Conservation (phyloP, 2,888 invertebrate genomes). For the Trissonchulus sp. region DNA sequence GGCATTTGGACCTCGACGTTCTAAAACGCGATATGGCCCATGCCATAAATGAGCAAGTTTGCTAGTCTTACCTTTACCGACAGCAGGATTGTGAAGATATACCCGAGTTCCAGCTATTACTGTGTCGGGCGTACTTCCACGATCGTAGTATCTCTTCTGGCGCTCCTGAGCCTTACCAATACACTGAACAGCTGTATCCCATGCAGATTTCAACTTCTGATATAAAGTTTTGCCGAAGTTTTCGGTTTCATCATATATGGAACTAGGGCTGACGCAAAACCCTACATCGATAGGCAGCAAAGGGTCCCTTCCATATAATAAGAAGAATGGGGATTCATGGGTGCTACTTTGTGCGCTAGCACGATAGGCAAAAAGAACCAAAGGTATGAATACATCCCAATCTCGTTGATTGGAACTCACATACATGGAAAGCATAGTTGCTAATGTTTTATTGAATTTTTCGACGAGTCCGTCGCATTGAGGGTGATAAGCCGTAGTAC, state of each 20-base stretch:
- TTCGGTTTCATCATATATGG: neutral
- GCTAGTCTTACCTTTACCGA: too few species aligned
- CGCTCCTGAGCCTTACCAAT: neutral
- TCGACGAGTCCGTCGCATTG: too few species aligned
- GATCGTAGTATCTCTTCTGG: neutral
- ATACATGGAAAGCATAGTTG: conserved; percentile 38
- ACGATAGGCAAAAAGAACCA: conserved; percentile 15
- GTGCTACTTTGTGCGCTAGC: neutral
- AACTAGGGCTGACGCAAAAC: neutral
- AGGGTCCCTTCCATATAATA: too few species aligned
- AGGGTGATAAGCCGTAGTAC: too few species aligned
- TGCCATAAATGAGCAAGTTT: too few species aligned
- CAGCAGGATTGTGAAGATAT: too few species aligned
- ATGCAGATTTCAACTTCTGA: neutral
- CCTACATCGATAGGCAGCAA: neutral
- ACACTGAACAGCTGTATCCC: neutral
- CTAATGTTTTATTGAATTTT: conserved; percentile 41
- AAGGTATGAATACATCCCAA: neutral
- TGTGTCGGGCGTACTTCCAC: too few species aligned
- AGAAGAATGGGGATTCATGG: neutral
- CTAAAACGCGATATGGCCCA: too few species aligned
- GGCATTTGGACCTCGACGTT: too few species aligned
- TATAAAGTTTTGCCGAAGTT: too few species aligned
- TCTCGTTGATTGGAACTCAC: conserved; percentile 35
- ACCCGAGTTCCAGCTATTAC: too few species aligned